These are phyloP conservation scores for Sepiola atlantica DNA, from an alignment of 2,888 invertebrate species.

Conservation along the genomic window DNA sequence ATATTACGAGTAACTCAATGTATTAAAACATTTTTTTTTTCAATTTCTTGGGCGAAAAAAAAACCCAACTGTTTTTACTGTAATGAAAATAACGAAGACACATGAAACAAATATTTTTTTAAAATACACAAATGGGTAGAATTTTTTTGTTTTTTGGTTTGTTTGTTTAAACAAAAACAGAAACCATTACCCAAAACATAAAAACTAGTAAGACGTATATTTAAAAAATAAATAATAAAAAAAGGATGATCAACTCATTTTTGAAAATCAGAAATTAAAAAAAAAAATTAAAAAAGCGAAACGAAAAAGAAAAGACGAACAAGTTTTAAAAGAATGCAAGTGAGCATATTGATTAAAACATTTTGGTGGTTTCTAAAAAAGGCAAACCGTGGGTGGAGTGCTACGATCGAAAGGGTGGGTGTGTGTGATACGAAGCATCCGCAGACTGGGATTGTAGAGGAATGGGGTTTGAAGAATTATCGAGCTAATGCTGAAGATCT, in stretches of 20 bases:
- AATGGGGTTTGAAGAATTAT: constrained; percentile 39
- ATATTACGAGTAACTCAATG: no score
- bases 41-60: no score
- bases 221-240: background rate
- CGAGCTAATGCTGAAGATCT: constrained; percentile 37
- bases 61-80: no score
- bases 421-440: background rate
- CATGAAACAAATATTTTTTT: background rate
- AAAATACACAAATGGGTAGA: background rate
- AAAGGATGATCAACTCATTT: background rate
- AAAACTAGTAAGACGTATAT: background rate
- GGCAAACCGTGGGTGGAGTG: background rate
- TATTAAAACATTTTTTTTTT: no score
- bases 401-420: background rate
- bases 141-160: no score
- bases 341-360: background rate
- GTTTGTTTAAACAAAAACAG: background rate
- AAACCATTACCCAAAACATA: background rate
- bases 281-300: background rate
- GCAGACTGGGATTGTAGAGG: background rate
- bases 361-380: background rate
- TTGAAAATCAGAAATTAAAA: background rate
- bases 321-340: background rate
- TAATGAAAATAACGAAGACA: background rate
- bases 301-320: background rate